phyloP scores from a whole-genome alignment of 1,140 invertebrate species.

The Potamilus streckersoni region DNA sequence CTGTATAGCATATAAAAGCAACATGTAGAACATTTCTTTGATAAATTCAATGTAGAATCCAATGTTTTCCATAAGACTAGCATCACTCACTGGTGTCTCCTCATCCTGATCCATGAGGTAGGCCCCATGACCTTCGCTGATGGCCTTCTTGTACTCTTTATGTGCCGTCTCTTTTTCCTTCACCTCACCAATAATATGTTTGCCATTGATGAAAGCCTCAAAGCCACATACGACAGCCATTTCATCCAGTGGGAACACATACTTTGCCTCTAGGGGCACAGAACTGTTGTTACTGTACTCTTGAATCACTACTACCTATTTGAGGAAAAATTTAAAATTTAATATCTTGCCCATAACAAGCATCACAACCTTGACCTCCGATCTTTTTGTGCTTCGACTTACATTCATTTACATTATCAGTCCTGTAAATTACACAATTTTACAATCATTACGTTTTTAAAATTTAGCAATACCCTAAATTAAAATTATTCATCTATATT shows the following conservation, averaged over 20 bases:
- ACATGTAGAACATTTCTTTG: too few relatives aligned
- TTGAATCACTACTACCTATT: conserved; percentile 64
- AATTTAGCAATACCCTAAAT: too few relatives aligned
- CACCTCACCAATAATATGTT: conserved; percentile 68
- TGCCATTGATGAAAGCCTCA: conserved; percentile 69
- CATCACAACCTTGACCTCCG: not conserved
- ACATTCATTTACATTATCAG: too few relatives aligned
- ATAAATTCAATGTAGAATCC: too few relatives aligned
- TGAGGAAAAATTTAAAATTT: not conserved
- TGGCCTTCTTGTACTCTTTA: conserved; percentile 68
- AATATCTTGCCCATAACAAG: not conserved
- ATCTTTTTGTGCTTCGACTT: too few relatives aligned
- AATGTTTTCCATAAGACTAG: too few relatives aligned
- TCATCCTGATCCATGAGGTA: conserved; percentile 70
- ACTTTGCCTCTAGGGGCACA: conserved; percentile 66
- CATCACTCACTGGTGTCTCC: conserved; percentile 62
- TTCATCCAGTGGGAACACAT: conserved; percentile 68
- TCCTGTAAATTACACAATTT: too few relatives aligned
- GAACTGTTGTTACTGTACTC: conserved; percentile 58
- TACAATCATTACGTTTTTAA: too few relatives aligned
- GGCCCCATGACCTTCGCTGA: conserved; percentile 69
- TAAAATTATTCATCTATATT: too few relatives aligned
- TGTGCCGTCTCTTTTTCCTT: conserved; percentile 70
- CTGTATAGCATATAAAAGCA: too few relatives aligned
- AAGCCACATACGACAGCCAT: conserved; percentile 68